A percentile compares a stretch with the other conserved stretches of the same genome.
These are phyloP conservation scores for Probaryconus sp. DNA, from an alignment of 1,140 invertebrate species.

Conservation along the genomic window DNA sequence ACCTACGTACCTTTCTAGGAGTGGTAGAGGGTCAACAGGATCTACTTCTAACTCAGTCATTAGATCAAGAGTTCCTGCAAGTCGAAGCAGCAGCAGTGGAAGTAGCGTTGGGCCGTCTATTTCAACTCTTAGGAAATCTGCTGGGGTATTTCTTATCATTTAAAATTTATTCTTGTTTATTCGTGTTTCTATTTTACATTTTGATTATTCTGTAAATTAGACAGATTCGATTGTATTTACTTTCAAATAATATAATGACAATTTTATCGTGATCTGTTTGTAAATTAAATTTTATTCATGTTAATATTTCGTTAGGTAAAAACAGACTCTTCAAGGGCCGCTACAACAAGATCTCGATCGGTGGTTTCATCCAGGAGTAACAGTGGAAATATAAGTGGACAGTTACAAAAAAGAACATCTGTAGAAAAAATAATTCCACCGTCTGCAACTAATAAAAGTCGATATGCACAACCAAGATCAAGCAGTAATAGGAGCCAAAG, in stretches of 20 bases:
- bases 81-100: conserved; percentile 85
- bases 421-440: conserved; percentile 52
- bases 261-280: neutral
- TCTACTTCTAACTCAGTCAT: conserved; percentile 51
- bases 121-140: conserved; percentile 65
- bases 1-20: conserved; percentile 62
- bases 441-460: conserved; percentile 54
- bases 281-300: neutral
- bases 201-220: too few relatives aligned
- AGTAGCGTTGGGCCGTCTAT: conserved; percentile 81
- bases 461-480: conserved; percentile 67
- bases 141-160: conserved; percentile 60
- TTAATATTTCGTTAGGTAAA: conserved; percentile 20
- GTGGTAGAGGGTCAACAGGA: conserved; percentile 70
- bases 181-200: too few relatives aligned
- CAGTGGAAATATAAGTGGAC: conserved; percentile 82
- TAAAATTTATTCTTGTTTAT: neutral
- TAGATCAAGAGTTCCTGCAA: conserved; percentile 77
- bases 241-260: too few relatives aligned
- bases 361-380: conserved; percentile 83
- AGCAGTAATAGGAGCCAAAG: conserved; percentile 72
- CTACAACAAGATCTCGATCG: conserved; percentile 17
- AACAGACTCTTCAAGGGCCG: conserved; percentile 26
- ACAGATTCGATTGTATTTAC: too few relatives aligned
- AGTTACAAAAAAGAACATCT: conserved; percentile 41